A percentile compares a stretch with the other conserved stretches of the same genome.
Evolutionary conservation across 2,113 vertebrate genomes (phyloP).

Genomic region (Crotalus viridis): DNA sequence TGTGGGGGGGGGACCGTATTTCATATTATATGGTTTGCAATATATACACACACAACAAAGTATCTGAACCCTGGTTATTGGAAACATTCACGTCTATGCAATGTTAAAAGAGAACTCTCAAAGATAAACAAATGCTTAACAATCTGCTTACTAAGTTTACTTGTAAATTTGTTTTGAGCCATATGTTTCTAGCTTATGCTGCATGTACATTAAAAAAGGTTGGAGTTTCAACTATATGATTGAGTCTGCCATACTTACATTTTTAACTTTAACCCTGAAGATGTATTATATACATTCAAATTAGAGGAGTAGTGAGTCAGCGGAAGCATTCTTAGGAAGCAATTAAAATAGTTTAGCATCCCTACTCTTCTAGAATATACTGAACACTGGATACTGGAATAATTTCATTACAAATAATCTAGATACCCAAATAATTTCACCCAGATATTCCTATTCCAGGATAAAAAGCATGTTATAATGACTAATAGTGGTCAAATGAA

Average conservation of each 20-base stretch:
- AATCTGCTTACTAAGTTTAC: slow-evolving; percentile 4
- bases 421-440: background rate
- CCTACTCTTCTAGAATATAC: background rate
- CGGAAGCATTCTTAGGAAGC: background rate
- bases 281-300: background rate
- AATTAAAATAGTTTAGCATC: background rate
- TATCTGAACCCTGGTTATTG: background rate
- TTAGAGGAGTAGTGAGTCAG: background rate
- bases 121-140: background rate
- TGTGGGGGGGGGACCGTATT: background rate
- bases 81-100: background rate
- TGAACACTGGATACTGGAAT: background rate
- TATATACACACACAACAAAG: background rate
- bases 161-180: background rate
- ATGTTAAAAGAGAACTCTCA: slow-evolving; percentile 9
- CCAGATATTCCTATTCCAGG: background rate
- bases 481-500: background rate
- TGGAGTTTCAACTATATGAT: background rate
- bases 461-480: background rate
- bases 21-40: background rate
- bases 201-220: background rate
- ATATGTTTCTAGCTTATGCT: background rate
- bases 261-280: background rate
- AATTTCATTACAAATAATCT: background rate
- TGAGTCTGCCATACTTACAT: background rate